Percentiles rank a stretch among this genome's conserved stretches.
These are phyloP conservation scores for Echiichthys vipera DNA, from an alignment of 2,797 vertebrate genomes.

Conservation along the genomic window DNA sequence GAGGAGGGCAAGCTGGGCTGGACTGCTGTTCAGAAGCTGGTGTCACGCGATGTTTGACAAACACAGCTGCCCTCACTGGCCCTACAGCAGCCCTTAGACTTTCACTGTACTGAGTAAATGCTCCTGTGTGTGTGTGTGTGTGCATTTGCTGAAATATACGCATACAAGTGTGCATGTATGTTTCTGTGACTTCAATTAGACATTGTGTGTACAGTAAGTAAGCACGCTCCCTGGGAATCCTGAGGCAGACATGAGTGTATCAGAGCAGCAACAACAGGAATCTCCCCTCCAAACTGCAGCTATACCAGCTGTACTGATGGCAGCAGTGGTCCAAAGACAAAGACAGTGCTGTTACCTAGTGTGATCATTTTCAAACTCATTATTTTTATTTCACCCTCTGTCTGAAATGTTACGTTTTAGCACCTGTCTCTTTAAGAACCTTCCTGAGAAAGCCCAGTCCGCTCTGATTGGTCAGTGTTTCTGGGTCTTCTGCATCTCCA, in stretches of 20 bases:
- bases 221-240: slow-evolving; percentile 25
- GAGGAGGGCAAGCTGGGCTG: slow-evolving; percentile 67
- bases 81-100: slow-evolving; percentile 66
- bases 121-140: slow-evolving; percentile 28
- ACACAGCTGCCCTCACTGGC: slow-evolving; percentile 82
- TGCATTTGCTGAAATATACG: slow-evolving; percentile 2
- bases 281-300: slow-evolving; percentile 13
- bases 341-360: not conserved
- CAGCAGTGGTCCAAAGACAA: slow-evolving; percentile 1
- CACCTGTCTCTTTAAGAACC: too few species aligned
- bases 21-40: slow-evolving; percentile 75
- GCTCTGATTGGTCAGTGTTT: too few species aligned
- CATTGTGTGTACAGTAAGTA: slow-evolving; percentile 26
- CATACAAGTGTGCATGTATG: slow-evolving; percentile 2
- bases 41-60: slow-evolving; percentile 87
- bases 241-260: slow-evolving; percentile 33
- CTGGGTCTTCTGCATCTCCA: too few species aligned
- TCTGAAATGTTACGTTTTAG: too few species aligned
- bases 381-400: too few species aligned
- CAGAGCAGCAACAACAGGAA: slow-evolving; percentile 29
- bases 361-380: too few species aligned
- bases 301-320: slow-evolving; percentile 28
- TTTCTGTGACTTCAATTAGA: slow-evolving; percentile 25
- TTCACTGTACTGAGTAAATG: slow-evolving; percentile 51
- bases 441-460: too few species aligned